Evolutionary conservation across 92 coral and sea anemone genomes (phyloP), one percentile per base, ranked within the genome.

Genomic region (Zoanthus sansibaricus): DNA sequence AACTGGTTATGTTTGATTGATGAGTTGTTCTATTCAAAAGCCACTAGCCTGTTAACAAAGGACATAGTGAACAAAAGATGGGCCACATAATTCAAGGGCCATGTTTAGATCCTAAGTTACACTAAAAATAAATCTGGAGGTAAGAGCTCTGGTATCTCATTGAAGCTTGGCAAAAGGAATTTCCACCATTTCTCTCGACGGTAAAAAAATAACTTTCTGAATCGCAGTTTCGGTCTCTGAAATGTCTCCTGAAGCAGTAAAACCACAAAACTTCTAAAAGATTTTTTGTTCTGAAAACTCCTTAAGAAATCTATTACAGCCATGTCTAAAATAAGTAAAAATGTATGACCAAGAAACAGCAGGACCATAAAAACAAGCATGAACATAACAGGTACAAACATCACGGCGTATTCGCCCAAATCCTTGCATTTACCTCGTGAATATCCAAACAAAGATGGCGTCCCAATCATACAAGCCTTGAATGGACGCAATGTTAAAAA

Each of bases 361-460:
- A 92, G 46, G 1, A 71, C 30, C 79, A 93, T 87, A 77, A 97
- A 97, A 59, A 94, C 37, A 10, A 94, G 85, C 88, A 97, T 88
- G 74, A 97, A 93, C 64, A 89, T 82, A 6, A 97, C 98, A 5
- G 96, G 98, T 9, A 97, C 82, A 64, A 93, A 97, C 86, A 97
- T 90, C 20, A 94, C 97, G 0, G 99, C 94, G 64, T 92, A 97
- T 91, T 97, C 99, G 8, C 98, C 99, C 33, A 97, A 90, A 49
- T 97, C 94, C 17, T 32, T 72, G 82, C 99, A 97, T 10, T 89
- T 73, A 54, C 75, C 88, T 0, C 77, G 77, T 25, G 89, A 83
- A 88, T 93, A 92, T 7, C 93, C 71, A 21, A 56, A 51, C 37
- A 76, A 21, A 3, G 74, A 30, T 17, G 85, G 51, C 25, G 88